Percentiles rank a stretch among this genome's conserved stretches.
These are phyloP conservation scores for Slavum lentiscoides DNA, from an alignment of 2,888 invertebrate species.

Conservation along the genomic window DNA sequence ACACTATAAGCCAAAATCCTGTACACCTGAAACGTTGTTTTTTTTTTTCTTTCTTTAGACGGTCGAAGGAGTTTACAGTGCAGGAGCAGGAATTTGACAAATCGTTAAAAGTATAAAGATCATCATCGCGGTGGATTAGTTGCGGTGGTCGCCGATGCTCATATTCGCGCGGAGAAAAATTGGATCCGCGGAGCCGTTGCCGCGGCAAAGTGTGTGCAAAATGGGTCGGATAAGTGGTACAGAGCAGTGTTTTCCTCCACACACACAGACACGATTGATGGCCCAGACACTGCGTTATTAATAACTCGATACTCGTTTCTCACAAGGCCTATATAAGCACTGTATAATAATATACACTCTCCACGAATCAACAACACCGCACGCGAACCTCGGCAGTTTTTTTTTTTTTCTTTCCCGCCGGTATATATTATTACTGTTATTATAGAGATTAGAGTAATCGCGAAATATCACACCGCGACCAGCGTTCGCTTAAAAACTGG, in stretches of 20 bases:
- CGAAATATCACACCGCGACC: no score
- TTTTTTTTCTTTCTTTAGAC: no score
- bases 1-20: no score
- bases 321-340: not conserved
- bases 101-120: conserved; percentile 14
- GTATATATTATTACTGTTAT: no score
- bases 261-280: conserved; percentile 16
- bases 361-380: no score
- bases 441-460: no score
- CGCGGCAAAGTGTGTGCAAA: not conserved
- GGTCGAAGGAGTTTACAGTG: not conserved
- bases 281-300: conserved; percentile 25
- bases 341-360: not conserved
- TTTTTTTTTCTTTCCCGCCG: no score
- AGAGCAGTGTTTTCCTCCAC: not conserved
- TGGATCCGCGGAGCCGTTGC: conserved; percentile 10
- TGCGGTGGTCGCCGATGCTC: not conserved
- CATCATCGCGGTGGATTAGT: not conserved
- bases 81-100: conserved; percentile 13
- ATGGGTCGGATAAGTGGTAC: not conserved
- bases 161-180: not conserved
- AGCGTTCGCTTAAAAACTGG: no score
- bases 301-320: conserved; percentile 6
- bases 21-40: no score
- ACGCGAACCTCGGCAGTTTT: no score